Conservation (phyloP, 2,797 vertebrate species). For the Knipowitschia caucasica region DNA sequence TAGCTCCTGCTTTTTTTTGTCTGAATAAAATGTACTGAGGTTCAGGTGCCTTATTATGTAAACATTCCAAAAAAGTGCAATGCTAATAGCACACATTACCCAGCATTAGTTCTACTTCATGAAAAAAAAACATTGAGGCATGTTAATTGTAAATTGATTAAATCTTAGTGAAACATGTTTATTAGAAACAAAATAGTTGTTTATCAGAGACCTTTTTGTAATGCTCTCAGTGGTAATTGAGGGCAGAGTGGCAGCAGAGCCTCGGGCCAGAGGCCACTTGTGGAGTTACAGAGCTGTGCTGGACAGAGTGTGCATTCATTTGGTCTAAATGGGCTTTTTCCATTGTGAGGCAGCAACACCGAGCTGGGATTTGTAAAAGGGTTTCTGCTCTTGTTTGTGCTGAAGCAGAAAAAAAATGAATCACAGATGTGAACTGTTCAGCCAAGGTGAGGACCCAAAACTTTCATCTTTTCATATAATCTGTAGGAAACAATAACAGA, state of each 20-base stretch:
- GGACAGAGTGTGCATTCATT: conserved; percentile 41
- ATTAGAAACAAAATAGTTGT: conserved; percentile 12
- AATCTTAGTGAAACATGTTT: conserved; percentile 19
- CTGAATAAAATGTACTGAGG: too few species aligned
- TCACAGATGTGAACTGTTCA: conserved; percentile 19
- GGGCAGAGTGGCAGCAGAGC: conserved; percentile 11
- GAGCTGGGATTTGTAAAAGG: conserved; percentile 38
- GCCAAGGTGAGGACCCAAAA: conserved; percentile 4
- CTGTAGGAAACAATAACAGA: conserved; percentile 1
- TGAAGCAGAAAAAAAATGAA: conserved; percentile 31
- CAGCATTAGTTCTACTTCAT: background rate
- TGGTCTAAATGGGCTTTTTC: conserved; percentile 38
- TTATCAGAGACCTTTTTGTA: conserved; percentile 31
- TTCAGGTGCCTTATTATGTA: too few species aligned
- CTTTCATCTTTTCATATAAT: background rate
- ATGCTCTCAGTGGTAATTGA: conserved; percentile 32
- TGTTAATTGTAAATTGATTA: background rate
- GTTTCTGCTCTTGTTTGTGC: conserved; percentile 26
- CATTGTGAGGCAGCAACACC: conserved; percentile 35
- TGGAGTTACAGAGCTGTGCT: conserved; percentile 21
- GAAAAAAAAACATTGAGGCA: background rate
- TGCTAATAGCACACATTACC: too few species aligned
- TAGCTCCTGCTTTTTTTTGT: too few species aligned
- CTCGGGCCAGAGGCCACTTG: conserved; percentile 20
- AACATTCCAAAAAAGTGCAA: too few species aligned